A percentile compares a stretch with the other conserved stretches of the same genome.
phyloP scores from a whole-genome alignment of 2,888 invertebrate species.

The Erpobdella octoculata region DNA sequence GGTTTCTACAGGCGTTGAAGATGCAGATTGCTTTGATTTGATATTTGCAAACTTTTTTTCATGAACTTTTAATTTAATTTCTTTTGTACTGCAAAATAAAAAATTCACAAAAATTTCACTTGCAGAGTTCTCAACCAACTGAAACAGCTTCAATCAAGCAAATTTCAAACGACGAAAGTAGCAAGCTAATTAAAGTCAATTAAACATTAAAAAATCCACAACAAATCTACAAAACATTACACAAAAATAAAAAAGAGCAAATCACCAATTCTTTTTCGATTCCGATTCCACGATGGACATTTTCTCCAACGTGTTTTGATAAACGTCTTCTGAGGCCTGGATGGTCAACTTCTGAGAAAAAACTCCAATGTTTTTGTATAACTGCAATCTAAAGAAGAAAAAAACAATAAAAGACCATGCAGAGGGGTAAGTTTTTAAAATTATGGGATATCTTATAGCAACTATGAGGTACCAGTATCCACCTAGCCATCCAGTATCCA shows the following conservation, averaged over 20 bases:
- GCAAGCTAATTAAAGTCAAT: background rate
- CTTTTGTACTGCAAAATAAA: conserved; percentile 12
- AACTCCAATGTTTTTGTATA: conserved; percentile 18
- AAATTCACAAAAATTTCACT: background rate
- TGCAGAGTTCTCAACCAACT: background rate
- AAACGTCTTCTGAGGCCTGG: conserved; percentile 24
- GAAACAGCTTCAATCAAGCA: background rate
- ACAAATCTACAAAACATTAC: background rate
- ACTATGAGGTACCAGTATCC: too few relatives aligned
- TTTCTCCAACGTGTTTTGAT: conserved; percentile 23
- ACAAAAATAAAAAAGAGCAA: background rate
- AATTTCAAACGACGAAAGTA: background rate
- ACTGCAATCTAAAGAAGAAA: too few relatives aligned
- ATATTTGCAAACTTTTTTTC: conserved; percentile 11
- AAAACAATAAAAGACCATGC: too few relatives aligned
- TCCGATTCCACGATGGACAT: conserved; percentile 17
- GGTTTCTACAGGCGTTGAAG: background rate
- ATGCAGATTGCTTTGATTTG: conserved; percentile 11
- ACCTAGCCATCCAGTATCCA: too few relatives aligned
- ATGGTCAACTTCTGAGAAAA: conserved; percentile 16
- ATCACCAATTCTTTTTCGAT: conserved; percentile 24
- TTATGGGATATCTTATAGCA: too few relatives aligned
- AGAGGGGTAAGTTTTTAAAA: too few relatives aligned
- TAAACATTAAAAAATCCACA: background rate
- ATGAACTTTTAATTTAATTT: conserved; percentile 22